phyloP scores from a whole-genome alignment of 2,888 invertebrate genomes.

The Lysandra coridon region DNA sequence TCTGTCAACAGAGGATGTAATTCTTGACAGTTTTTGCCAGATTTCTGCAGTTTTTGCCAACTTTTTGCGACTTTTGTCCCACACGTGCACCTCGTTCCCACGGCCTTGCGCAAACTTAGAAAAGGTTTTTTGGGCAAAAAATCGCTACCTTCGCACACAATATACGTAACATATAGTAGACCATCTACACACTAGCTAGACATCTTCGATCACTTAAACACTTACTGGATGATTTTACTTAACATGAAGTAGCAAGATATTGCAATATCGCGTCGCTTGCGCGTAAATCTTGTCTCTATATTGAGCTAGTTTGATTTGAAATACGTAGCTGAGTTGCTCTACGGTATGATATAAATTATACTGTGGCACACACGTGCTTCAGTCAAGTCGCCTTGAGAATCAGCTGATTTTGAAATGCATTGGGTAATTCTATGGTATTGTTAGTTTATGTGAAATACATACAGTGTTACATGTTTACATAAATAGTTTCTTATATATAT shows the following conservation, averaged over 20 bases:
- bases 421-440: slow-evolving; percentile 3
- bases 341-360: background rate
- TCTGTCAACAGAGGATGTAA: slow-evolving; percentile 44
- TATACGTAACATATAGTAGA: background rate
- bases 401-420: slow-evolving; percentile 55
- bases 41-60: slow-evolving; percentile 1
- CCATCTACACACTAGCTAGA: background rate
- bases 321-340: background rate
- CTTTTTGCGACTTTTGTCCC: background rate
- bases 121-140: slow-evolving; percentile 60
- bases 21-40: slow-evolving; percentile 35
- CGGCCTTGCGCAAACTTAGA: slow-evolving; percentile 62
- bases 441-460: slow-evolving; percentile 8
- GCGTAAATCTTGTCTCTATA: background rate
- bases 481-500: background rate
- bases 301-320: background rate
- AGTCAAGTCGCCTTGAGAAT: slow-evolving; percentile 54
- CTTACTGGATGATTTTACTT: background rate
- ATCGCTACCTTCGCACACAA: slow-evolving; percentile 49
- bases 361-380: slow-evolving; percentile 55
- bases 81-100: slow-evolving; percentile 54
- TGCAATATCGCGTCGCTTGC: background rate
- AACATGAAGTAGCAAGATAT: background rate
- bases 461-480: background rate
- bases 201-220: background rate